Evolutionary conservation across 2,113 vertebrate genomes (phyloP).

Genomic region (Syrmaticus mikado): DNA sequence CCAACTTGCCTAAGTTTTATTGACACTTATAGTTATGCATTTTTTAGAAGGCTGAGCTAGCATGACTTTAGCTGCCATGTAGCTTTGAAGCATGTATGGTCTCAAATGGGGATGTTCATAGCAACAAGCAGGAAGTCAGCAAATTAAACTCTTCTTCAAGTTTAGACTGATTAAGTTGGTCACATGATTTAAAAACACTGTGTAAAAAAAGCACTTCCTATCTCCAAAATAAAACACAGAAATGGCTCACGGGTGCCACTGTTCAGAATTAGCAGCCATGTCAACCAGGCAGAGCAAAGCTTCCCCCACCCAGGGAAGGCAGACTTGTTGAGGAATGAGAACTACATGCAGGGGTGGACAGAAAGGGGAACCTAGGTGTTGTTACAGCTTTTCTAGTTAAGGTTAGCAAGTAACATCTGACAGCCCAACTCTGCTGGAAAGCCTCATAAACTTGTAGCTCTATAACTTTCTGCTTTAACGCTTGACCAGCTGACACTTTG

Average conservation of each 20-base stretch:
- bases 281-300: background rate
- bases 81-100: background rate
- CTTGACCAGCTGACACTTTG: background rate
- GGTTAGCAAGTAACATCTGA: background rate
- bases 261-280: background rate
- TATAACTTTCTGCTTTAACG: constrained; percentile 49
- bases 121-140: background rate
- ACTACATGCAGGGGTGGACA: background rate
- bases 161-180: background rate
- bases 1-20: background rate
- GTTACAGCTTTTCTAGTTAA: background rate
- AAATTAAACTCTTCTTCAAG: background rate
- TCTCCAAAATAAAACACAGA: background rate
- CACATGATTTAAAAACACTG: background rate
- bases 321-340: background rate
- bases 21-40: background rate
- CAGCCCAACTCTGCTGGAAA: constrained; percentile 6
- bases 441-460: background rate
- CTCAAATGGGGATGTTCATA: background rate
- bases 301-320: background rate
- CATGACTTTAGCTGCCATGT: background rate
- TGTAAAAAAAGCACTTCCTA: background rate
- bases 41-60: background rate
- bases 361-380: background rate
- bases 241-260: background rate